These are phyloP conservation scores for Microcebus griseorufus DNA, from an alignment of 2,113 vertebrate species.

Conservation along the genomic window DNA sequence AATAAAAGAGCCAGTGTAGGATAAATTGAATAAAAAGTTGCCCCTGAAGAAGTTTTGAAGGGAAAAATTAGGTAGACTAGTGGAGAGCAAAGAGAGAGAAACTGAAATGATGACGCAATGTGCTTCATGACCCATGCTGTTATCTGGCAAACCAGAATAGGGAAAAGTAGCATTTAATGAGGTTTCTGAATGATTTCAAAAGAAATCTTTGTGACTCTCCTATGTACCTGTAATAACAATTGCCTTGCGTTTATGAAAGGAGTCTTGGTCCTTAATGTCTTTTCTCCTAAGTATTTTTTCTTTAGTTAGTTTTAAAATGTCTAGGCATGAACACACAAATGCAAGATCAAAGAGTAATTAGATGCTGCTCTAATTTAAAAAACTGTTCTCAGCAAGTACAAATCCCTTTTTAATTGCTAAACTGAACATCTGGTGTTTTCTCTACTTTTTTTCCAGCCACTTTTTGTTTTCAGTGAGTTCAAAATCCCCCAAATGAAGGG, in stretches of 20 bases:
- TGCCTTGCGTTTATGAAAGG: neutral
- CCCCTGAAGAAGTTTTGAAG: neutral
- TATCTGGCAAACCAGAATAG: neutral
- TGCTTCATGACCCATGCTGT: neutral
- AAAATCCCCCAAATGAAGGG: neutral
- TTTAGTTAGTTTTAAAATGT: slow-evolving; percentile 29
- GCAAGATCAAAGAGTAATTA: slow-evolving; percentile 19
- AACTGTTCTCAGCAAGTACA: neutral
- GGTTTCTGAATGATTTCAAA: neutral
- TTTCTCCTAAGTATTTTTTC: neutral
- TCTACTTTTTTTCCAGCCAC: neutral
- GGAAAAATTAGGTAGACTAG: neutral
- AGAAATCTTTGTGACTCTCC: neutral
- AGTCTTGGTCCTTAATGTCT: neutral
- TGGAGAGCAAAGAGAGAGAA: neutral
- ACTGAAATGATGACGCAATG: neutral
- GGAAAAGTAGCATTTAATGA: neutral
- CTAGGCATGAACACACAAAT: slow-evolving; percentile 16
- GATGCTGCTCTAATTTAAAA: neutral
- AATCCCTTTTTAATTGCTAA: neutral
- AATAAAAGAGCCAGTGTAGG: neutral
- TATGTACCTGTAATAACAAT: neutral
- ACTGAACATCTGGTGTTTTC: neutral
- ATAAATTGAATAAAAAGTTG: neutral
- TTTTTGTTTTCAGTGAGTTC: neutral